Percentiles rank a stretch among this genome's conserved stretches.
These are phyloP conservation scores for Neodiprion virginianus DNA, from an alignment of 1,140 invertebrate genomes.

Conservation along the genomic window DNA sequence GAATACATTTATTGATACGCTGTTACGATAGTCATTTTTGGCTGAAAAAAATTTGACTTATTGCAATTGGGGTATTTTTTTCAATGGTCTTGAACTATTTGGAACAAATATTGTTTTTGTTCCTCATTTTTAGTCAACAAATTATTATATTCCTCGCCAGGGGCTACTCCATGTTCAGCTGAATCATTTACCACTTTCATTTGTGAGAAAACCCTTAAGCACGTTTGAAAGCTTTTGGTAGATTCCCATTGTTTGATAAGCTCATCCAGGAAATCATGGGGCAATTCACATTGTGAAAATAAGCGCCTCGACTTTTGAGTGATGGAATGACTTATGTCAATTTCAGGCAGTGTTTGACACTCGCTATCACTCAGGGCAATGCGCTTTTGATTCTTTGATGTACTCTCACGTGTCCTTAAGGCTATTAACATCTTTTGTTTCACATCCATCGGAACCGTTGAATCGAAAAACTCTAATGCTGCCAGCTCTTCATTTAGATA, in stretches of 20 bases:
- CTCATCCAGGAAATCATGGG: conserved; percentile 16
- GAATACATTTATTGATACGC: too few species aligned
- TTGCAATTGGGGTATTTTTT: conserved; percentile 5
- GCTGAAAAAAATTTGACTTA: too few species aligned
- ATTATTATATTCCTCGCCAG: conserved; percentile 3
- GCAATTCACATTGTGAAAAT: conserved; percentile 9
- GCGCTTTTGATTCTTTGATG: not conserved
- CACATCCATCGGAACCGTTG: conserved; percentile 11
- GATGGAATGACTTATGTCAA: conserved; percentile 7
- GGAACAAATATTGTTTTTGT: conserved; percentile 16
- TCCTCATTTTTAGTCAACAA: conserved; percentile 5
- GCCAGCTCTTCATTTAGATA: conserved; percentile 30
- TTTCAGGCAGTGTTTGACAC: not conserved
- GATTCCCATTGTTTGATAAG: conserved; percentile 11
- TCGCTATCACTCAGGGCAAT: not conserved
- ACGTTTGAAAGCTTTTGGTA: conserved; percentile 18
- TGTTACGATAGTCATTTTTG: too few species aligned
- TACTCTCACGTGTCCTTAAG: not conserved
- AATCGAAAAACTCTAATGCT: conserved; percentile 33
- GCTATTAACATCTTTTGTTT: not conserved
- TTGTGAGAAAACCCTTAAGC: conserved; percentile 9
- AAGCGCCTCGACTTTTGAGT: not conserved
- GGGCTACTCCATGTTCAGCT: conserved; percentile 4
- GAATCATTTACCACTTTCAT: conserved; percentile 21
- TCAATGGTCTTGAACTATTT: conserved; percentile 15